A percentile compares a stretch with the other conserved stretches of the same genome.
Evolutionary conservation across 2,888 invertebrate species (phyloP).

Genomic region (Lamproptera curius): DNA sequence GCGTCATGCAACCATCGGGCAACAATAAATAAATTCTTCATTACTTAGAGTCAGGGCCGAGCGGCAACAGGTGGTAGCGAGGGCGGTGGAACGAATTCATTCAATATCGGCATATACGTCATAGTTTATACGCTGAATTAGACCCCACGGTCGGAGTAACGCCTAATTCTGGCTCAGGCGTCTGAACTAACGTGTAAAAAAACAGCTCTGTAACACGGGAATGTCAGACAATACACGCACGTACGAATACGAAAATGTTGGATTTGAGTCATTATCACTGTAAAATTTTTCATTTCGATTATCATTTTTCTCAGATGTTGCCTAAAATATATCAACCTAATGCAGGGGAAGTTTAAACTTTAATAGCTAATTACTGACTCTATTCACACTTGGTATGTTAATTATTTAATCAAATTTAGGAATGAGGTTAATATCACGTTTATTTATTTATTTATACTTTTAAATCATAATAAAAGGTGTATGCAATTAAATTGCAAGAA

Average conservation of each 20-base stretch:
- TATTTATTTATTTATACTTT: not conserved
- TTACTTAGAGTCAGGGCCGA: slow-evolving; percentile 13
- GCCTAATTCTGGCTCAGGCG: not conserved
- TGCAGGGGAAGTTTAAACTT: no score
- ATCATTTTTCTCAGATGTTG: no score
- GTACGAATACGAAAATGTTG: no score
- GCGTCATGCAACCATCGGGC: slow-evolving; percentile 17
- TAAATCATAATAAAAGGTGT: not conserved
- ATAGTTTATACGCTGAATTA: slow-evolving; percentile 24
- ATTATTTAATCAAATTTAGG: not conserved
- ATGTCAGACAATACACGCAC: no score
- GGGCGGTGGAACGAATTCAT: slow-evolving; percentile 14
- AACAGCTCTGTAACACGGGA: no score
- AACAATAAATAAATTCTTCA: slow-evolving; percentile 17
- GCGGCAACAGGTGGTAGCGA: slow-evolving; percentile 17
- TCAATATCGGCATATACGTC: slow-evolving; percentile 15
- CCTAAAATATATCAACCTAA: no score
- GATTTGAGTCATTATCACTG: no score
- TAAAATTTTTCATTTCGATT: no score
- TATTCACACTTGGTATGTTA: not conserved
- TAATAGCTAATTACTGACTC: not conserved
- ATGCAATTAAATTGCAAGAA: not conserved
- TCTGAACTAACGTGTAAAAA: no score
- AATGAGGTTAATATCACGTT: not conserved
- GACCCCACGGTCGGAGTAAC: not conserved